phyloP scores from a whole-genome alignment of 2,797 vertebrate species.

The Ptychadena robeensis region DNA sequence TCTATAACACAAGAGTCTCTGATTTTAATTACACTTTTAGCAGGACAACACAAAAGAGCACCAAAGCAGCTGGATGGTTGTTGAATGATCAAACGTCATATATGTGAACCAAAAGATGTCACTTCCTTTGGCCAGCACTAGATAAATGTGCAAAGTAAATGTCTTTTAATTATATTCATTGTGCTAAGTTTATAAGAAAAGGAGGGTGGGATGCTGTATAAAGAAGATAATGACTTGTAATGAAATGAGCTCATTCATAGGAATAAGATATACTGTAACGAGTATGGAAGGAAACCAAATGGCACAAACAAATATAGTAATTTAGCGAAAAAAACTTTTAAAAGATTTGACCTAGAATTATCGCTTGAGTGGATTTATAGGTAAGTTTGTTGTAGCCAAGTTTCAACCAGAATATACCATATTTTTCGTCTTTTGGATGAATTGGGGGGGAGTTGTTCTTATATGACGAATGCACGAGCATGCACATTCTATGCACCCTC shows the following conservation, averaged over 20 bases:
- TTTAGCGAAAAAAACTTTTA: neutral
- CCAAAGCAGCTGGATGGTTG: slow-evolving; percentile 35
- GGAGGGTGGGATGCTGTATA: neutral
- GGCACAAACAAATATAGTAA: neutral
- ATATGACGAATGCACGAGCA: no score
- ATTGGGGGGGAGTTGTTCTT: no score
- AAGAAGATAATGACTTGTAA: slow-evolving; percentile 10
- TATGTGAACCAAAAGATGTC: neutral
- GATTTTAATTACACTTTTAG: slow-evolving; percentile 56
- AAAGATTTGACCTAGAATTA: neutral
- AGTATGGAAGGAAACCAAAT: neutral
- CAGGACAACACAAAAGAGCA: neutral
- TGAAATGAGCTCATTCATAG: neutral
- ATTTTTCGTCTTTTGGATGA: no score
- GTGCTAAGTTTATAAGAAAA: neutral
- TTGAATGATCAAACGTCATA: slow-evolving; percentile 20
- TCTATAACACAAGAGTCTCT: slow-evolving; percentile 36
- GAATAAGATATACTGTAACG: no score
- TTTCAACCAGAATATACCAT: neutral
- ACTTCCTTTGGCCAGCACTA: slow-evolving; percentile 21
- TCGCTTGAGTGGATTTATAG: no score
- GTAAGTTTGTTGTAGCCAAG: no score
- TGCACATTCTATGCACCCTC: no score
- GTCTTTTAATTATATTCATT: slow-evolving; percentile 31
- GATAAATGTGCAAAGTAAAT: slow-evolving; percentile 8